Conservation (phyloP, 92 coral and sea anemone genomes). For the Palythoa heliodiscus region DNA sequence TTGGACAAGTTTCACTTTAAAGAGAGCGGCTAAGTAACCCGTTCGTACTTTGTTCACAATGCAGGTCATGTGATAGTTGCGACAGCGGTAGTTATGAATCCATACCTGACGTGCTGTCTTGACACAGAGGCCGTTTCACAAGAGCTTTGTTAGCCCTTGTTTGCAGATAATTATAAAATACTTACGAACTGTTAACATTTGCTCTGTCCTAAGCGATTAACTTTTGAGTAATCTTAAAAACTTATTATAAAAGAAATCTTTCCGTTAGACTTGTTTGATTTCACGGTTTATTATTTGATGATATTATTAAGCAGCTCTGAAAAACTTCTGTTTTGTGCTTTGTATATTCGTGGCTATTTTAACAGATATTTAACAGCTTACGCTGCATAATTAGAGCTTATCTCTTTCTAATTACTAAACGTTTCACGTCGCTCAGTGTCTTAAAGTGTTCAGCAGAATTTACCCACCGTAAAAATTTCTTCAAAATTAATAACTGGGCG, state of each 20-base stretch:
- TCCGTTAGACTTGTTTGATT: no score
- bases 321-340: background rate
- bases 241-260: no score
- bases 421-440: no score
- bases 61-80: conserved; percentile 45
- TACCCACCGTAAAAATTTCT: no score
- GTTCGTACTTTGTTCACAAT: conserved; percentile 25
- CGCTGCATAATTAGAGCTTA: background rate
- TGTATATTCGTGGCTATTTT: no score
- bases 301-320: background rate
- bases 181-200: background rate
- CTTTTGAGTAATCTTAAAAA: background rate
- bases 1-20: background rate
- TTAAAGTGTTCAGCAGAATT: no score
- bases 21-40: background rate
- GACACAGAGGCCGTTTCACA: conserved; percentile 20
- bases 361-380: background rate
- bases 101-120: conserved; percentile 30
- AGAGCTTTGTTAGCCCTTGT: conserved; percentile 22
- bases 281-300: background rate
- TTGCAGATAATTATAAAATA: background rate
- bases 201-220: background rate
- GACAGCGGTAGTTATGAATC: conserved; percentile 45
- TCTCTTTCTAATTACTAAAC: background rate
- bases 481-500: no score